These are phyloP conservation scores for Mus spicilegus DNA, from an alignment of 2,113 vertebrate genomes.

Conservation along the genomic window DNA sequence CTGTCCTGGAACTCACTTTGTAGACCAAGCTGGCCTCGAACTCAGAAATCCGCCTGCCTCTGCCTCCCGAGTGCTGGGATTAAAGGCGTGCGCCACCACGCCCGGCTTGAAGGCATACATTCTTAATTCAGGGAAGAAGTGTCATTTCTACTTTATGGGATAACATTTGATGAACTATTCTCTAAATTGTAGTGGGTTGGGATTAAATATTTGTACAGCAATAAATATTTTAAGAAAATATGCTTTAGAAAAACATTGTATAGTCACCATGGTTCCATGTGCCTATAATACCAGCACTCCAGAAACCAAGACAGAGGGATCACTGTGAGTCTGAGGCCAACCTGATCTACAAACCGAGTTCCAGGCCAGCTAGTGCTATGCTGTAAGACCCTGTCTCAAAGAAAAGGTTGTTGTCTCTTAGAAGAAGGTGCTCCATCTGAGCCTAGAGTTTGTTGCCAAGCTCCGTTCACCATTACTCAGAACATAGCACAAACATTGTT, in stretches of 20 bases:
- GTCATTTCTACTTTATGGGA: neutral
- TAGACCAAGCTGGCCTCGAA: no score
- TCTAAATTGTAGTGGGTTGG: neutral
- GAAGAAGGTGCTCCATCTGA: neutral
- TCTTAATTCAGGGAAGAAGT: neutral
- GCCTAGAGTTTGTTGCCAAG: neutral
- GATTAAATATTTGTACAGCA: no score
- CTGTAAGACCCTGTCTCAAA: neutral
- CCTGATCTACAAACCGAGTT: neutral
- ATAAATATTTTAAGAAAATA: neutral
- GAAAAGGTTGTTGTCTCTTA: neutral
- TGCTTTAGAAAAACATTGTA: no score
- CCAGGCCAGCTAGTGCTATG: neutral
- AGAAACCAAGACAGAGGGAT: neutral
- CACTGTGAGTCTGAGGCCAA: neutral
- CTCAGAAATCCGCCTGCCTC: no score
- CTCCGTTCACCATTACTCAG: neutral
- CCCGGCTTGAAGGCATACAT: neutral
- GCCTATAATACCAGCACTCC: neutral
- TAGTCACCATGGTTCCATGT: neutral
- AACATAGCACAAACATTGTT: neutral
- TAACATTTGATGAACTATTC: neutral
- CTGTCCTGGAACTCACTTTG: no score
- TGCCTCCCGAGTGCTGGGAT: no score
- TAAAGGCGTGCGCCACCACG: no score